Percentiles rank a stretch among this genome's conserved stretches.
Evolutionary conservation across 2,113 vertebrate genomes (phyloP).

Genomic region (Periophthalmodon schlosseri): DNA sequence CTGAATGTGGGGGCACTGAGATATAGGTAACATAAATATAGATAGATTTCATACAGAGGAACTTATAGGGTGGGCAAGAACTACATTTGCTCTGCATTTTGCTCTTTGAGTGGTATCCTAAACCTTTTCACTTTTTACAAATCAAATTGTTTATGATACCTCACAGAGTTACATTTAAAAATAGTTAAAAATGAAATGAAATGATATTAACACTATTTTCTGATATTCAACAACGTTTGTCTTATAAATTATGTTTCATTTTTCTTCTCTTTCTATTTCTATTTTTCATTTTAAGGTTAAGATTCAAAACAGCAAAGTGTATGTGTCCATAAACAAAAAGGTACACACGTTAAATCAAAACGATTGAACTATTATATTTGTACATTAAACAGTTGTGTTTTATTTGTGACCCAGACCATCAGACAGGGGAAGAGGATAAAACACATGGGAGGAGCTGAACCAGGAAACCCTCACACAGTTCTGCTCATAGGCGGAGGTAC

Average conservation of each 20-base stretch:
- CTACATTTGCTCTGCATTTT: too few relatives aligned
- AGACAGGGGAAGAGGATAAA: slow-evolving; percentile 72
- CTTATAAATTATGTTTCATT: background rate
- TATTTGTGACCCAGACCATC: slow-evolving; percentile 69
- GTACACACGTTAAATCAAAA: slow-evolving; percentile 48
- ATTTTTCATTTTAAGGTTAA: slow-evolving; percentile 74
- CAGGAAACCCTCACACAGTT: slow-evolving; percentile 62
- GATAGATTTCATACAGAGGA: too few relatives aligned
- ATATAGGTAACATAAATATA: background rate
- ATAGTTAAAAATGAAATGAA: background rate
- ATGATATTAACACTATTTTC: background rate
- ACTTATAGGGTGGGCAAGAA: background rate
- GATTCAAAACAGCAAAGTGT: slow-evolving; percentile 79
- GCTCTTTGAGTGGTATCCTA: too few relatives aligned
- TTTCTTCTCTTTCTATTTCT: background rate
- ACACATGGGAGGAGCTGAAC: slow-evolving; percentile 61
- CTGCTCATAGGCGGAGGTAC: slow-evolving; percentile 78
- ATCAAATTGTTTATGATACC: background rate
- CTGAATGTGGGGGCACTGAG: background rate
- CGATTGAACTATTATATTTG: background rate
- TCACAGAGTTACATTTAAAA: background rate
- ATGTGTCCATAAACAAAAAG: slow-evolving; percentile 77
- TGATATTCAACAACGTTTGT: background rate
- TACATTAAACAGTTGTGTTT: slow-evolving; percentile 3
- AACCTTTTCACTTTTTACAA: background rate